Evolutionary conservation across 2,113 vertebrate genomes (phyloP).

Genomic region (Triplophysa tibetana): DNA sequence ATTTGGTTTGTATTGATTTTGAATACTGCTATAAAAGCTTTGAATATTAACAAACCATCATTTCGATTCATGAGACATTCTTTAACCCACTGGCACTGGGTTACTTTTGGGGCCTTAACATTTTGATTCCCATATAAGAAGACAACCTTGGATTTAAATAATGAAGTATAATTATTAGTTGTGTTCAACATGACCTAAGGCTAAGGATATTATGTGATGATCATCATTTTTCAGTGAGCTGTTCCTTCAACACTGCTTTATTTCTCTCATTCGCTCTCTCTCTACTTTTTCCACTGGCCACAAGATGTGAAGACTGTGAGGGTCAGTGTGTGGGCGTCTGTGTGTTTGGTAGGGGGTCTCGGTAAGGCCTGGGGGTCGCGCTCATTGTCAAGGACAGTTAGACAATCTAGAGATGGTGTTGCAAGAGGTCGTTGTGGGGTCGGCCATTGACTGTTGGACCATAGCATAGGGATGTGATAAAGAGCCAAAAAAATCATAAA

Average conservation of each 20-base stretch:
- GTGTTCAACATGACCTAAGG: no score
- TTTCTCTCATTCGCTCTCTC: not conserved
- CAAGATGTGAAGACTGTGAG: slow-evolving; percentile 21
- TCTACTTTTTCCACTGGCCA: slow-evolving; percentile 14
- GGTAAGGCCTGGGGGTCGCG: slow-evolving; percentile 69
- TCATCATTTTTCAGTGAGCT: not conserved
- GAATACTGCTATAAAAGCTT: no score
- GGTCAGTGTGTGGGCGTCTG: slow-evolving; percentile 10
- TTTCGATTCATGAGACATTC: no score
- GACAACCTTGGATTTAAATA: no score
- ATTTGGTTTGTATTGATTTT: no score
- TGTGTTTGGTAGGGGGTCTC: slow-evolving; percentile 62
- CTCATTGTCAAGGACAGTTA: slow-evolving; percentile 94
- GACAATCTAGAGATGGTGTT: slow-evolving; percentile 85
- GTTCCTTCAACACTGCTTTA: no score
- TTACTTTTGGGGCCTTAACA: no score
- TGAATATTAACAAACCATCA: no score
- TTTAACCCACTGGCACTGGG: no score
- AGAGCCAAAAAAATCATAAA: slow-evolving; percentile 53
- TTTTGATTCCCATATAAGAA: no score
- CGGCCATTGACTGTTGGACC: slow-evolving; percentile 78
- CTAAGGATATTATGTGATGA: no score
- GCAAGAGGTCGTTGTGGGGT: slow-evolving; percentile 87
- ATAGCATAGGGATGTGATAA: slow-evolving; percentile 65
- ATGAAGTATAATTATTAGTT: no score